Evolutionary conservation across 2,113 vertebrate species (phyloP).

Genomic region (Felis catus): DNA sequence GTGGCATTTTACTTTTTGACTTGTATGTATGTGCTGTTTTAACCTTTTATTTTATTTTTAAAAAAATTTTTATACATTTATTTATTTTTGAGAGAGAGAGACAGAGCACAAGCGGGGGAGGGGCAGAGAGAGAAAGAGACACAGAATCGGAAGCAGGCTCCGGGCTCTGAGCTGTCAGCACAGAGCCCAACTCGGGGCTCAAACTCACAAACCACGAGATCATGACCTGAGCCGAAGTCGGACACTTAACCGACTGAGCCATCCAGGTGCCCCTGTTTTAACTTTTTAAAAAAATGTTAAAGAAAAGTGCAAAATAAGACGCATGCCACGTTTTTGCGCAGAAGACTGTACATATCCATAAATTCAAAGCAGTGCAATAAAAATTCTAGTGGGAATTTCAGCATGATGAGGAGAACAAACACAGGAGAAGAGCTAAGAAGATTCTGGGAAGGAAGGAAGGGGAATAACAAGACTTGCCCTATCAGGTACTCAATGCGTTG

Average conservation of each 20-base stretch:
- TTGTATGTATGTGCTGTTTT: not conserved
- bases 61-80: not conserved
- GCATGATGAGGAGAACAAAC: rapidly evolving
- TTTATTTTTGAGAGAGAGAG: too few relatives aligned
- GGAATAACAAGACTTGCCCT: not conserved
- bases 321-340: not conserved
- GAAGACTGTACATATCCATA: not conserved
- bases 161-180: too few relatives aligned
- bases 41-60: not conserved
- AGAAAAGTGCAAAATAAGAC: not conserved
- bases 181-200: too few relatives aligned
- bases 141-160: too few relatives aligned
- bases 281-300: not conserved
- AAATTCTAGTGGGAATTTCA: not conserved
- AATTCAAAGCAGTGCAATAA: not conserved
- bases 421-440: not conserved
- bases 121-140: too few relatives aligned
- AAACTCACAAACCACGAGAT: too few relatives aligned
- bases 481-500: too few relatives aligned
- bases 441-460: not conserved
- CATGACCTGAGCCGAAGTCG: too few relatives aligned
- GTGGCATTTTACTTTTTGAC: not conserved
- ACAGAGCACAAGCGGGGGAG: too few relatives aligned
- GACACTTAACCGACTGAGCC: too few relatives aligned
- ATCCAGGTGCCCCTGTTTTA: not conserved